Conservation (phyloP, 2,797 vertebrate genomes). For the Poeciliopsis turneri region DNA sequence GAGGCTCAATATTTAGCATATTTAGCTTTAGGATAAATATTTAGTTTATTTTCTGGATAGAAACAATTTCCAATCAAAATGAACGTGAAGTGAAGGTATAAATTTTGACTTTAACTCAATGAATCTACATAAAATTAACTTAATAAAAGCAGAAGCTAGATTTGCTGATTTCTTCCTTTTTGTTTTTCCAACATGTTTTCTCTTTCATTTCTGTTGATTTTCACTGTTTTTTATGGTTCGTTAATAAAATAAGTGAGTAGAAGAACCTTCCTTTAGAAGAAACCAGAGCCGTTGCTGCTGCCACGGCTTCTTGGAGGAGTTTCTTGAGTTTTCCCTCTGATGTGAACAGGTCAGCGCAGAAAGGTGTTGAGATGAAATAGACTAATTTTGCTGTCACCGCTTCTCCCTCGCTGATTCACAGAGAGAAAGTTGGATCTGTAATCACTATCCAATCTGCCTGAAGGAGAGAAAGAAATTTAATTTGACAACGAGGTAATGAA, state of each 20-base stretch:
- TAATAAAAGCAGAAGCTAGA: neutral
- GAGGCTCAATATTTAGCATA: too few relatives aligned
- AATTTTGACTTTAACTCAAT: too few relatives aligned
- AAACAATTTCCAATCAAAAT: neutral
- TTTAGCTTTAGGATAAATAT: too few relatives aligned
- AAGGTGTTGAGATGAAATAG: slow-evolving; percentile 52
- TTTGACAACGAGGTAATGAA: slow-evolving; percentile 88
- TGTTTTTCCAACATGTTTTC: neutral
- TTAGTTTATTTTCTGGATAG: neutral
- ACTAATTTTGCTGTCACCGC: slow-evolving; percentile 55
- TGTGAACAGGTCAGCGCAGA: slow-evolving; percentile 34
- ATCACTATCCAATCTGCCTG: slow-evolving; percentile 83
- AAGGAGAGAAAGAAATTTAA: slow-evolving; percentile 84
- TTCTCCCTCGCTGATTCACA: slow-evolving; percentile 52
- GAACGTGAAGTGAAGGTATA: neutral
- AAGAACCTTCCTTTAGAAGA: slow-evolving; percentile 11
- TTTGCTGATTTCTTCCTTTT: neutral
- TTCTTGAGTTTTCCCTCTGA: slow-evolving; percentile 21
- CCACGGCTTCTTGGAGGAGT: slow-evolving; percentile 15
- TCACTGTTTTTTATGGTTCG: neutral
- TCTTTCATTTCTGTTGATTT: neutral
- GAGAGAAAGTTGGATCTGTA: slow-evolving; percentile 77
- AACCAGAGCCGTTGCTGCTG: neutral
- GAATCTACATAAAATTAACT: neutral
- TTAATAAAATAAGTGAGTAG: neutral